These are phyloP conservation scores for Falco columbarius DNA, from an alignment of 2,797 vertebrate species.

Conservation along the genomic window DNA sequence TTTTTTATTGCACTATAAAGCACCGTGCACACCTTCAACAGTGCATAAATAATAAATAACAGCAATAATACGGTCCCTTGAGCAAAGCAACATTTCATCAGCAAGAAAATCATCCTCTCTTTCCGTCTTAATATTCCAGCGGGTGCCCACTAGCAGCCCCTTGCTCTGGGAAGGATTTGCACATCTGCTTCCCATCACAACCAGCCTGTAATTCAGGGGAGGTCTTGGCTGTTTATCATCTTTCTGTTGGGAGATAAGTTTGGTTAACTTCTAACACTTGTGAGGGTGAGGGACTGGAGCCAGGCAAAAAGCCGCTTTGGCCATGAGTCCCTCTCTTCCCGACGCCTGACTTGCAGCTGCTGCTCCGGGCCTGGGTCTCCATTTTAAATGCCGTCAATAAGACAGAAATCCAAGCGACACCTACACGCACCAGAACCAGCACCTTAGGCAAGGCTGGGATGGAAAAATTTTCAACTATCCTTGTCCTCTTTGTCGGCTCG, in stretches of 20 bases:
- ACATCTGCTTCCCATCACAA: neutral
- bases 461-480: neutral
- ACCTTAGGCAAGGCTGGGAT: neutral
- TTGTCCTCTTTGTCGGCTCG: neutral
- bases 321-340: neutral
- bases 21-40: neutral
- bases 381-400: neutral
- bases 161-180: neutral
- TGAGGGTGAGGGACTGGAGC: neutral
- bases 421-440: neutral
- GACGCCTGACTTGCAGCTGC: neutral
- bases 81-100: conserved; percentile 52
- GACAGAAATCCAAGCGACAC: neutral
- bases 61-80: conserved; percentile 41
- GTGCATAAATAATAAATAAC: conserved; percentile 59
- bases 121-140: neutral
- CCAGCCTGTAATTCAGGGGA: neutral
- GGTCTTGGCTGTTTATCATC: neutral
- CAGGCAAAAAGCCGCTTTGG: neutral
- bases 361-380: neutral
- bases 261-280: neutral
- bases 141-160: neutral
- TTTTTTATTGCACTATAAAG: conserved; percentile 24
- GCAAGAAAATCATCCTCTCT: neutral
- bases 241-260: neutral